Percentiles rank a stretch among this genome's conserved stretches.
Conservation (phyloP, 1,140 invertebrate genomes). For the Sipha flava region DNA sequence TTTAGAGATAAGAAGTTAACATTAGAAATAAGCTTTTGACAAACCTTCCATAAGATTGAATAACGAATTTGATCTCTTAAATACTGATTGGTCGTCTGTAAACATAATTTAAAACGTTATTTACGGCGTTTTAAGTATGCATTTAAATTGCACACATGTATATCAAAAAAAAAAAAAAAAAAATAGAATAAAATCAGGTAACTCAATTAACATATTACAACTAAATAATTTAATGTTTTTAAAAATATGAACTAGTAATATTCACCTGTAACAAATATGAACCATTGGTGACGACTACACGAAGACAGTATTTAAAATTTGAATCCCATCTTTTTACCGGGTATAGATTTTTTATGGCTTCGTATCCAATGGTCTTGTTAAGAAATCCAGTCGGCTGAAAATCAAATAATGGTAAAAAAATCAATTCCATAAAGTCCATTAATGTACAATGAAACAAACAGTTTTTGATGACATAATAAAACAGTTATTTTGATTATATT, state of each 20-base stretch:
- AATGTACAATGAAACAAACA: no score
- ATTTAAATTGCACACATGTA: not conserved
- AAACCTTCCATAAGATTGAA: constrained; percentile 76
- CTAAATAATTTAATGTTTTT: not conserved
- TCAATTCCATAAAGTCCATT: not conserved
- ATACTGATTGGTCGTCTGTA: constrained; percentile 65
- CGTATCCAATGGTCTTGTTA: constrained; percentile 46
- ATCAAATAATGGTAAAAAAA: not conserved
- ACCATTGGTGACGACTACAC: constrained; percentile 67
- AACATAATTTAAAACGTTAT: constrained; percentile 37
- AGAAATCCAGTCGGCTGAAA: constrained; percentile 10
- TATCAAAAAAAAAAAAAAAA: not conserved
- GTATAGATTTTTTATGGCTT: constrained; percentile 69
- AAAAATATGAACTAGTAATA: not conserved
- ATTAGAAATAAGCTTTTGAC: constrained; percentile 36
- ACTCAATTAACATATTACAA: not conserved
- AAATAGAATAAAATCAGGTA: no score
- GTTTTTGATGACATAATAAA: no score
- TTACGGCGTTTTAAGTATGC: constrained; percentile 3
- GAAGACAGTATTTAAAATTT: constrained; percentile 69
- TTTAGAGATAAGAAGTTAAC: not conserved
- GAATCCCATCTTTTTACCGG: constrained; percentile 70
- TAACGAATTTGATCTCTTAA: constrained; percentile 77
- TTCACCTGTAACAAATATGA: constrained; percentile 63
- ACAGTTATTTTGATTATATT: no score